phyloP scores from a whole-genome alignment of 2,113 vertebrate species.

The Burhinus bistriatus region DNA sequence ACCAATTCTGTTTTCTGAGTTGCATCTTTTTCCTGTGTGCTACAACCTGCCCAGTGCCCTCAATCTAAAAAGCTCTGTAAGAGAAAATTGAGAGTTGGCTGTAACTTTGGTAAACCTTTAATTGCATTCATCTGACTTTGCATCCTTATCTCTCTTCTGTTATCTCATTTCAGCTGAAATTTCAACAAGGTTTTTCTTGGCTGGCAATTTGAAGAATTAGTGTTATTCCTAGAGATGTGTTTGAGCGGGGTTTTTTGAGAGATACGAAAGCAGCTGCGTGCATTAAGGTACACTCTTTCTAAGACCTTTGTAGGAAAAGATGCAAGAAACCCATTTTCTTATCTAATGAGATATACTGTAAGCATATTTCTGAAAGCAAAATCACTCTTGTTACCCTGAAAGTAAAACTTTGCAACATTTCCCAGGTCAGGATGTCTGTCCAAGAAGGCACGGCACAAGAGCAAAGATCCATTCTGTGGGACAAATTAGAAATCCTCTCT shows the following conservation, averaged over 20 bases:
- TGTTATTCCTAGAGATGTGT: neutral
- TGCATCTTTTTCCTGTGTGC: neutral
- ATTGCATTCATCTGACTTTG: neutral
- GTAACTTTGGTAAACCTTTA: neutral
- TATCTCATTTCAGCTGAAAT: neutral
- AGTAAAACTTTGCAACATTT: neutral
- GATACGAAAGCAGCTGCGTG: accelerated
- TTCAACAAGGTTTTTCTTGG: neutral
- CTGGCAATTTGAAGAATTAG: neutral
- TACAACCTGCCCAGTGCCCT: neutral
- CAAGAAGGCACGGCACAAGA: neutral
- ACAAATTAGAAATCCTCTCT: neutral
- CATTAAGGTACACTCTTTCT: neutral
- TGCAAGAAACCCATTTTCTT: neutral
- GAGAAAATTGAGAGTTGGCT: neutral
- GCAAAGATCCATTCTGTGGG: neutral
- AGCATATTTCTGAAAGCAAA: neutral
- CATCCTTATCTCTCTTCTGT: neutral
- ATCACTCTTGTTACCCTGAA: neutral
- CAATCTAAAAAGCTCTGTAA: neutral
- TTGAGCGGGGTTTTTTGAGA: neutral
- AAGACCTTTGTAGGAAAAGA: neutral
- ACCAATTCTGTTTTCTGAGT: neutral
- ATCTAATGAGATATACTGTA: neutral
- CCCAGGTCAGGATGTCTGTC: neutral